Conservation (phyloP, 2,797 vertebrate species). For the Coracias cyanogaster region DNA sequence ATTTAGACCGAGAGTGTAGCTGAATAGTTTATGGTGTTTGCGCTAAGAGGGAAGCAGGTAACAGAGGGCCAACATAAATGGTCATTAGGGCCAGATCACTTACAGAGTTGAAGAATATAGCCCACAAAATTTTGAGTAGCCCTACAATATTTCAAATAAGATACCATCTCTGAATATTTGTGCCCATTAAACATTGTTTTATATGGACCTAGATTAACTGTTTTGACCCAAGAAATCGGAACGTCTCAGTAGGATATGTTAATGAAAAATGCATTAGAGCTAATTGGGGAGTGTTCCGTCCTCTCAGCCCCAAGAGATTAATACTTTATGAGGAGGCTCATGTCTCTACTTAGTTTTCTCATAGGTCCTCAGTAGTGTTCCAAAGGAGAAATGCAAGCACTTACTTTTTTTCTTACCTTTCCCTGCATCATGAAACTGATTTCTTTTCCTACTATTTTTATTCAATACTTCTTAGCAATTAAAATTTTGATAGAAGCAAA, state of each 20-base stretch:
- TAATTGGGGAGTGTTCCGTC: not conserved
- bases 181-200: not conserved
- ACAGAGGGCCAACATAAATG: not conserved
- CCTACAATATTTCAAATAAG: not conserved
- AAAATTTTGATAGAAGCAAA: not conserved
- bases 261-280: slow-evolving; percentile 24
- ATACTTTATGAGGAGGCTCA: slow-evolving; percentile 7
- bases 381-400: not conserved
- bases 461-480: not conserved
- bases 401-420: not conserved
- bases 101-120: not conserved
- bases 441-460: not conserved
- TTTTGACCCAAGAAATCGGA: slow-evolving; percentile 18
- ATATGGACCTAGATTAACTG: not conserved
- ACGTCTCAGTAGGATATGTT: not conserved
- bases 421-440: not conserved
- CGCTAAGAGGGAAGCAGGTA: not conserved
- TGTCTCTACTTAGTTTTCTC: not conserved
- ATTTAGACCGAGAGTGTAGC: not conserved
- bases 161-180: not conserved
- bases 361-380: not conserved
- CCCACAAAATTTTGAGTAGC: not conserved
- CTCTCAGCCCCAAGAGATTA: not conserved
- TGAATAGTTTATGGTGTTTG: not conserved
- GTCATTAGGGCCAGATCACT: not conserved